Evolutionary conservation across 2,888 invertebrate genomes (phyloP).

Genomic region (Pimpla rufipes): DNA sequence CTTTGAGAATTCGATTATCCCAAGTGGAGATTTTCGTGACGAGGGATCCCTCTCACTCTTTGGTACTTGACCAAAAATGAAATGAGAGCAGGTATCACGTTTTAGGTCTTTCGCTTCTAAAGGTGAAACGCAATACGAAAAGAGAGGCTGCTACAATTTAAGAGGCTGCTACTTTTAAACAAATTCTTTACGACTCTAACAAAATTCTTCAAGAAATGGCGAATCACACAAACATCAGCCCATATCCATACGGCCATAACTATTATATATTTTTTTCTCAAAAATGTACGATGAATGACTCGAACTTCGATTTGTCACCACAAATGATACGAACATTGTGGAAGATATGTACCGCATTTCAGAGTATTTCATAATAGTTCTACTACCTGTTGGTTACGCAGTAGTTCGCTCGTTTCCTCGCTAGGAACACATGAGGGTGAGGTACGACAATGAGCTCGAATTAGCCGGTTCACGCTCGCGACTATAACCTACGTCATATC

Average conservation of each 20-base stretch:
- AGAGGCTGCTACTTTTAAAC: no score
- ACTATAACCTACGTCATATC: conserved; percentile 77
- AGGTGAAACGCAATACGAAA: conserved; percentile 1
- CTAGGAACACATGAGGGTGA: conserved; percentile 73
- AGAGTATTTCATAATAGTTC: conserved; percentile 25
- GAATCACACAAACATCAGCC: no score
- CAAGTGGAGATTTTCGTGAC: conserved; percentile 75
- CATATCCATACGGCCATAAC: no score
- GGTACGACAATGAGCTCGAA: conserved; percentile 64
- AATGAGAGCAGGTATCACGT: conserved; percentile 73
- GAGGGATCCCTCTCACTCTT: conserved; percentile 66
- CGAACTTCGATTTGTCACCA: background rate
- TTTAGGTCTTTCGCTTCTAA: conserved; percentile 18
- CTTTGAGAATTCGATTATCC: conserved; percentile 79
- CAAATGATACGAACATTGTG: background rate
- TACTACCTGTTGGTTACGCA: conserved; percentile 80
- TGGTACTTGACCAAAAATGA: conserved; percentile 81
- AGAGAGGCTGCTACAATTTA: no score
- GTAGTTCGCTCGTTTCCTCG: conserved; percentile 72
- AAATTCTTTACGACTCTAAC: no score
- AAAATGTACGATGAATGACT: no score
- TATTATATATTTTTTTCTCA: no score
- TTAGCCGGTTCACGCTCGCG: conserved; percentile 60
- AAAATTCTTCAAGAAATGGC: no score
- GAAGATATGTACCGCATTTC: background rate